Conservation (phyloP, 2,888 invertebrate genomes). For the Euclidia mi region DNA sequence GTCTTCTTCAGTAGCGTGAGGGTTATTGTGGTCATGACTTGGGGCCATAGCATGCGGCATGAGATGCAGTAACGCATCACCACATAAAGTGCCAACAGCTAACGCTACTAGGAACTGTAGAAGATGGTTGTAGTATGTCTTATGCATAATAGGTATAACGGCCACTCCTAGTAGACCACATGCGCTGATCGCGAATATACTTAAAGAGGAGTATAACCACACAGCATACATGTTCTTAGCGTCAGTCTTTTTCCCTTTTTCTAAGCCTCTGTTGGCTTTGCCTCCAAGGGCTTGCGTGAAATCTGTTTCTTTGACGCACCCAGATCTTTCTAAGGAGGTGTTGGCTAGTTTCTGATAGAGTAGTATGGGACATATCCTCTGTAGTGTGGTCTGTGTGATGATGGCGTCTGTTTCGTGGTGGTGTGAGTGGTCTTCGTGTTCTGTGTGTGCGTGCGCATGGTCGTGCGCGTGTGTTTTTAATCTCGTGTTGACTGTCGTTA, state of each 20-base stretch:
- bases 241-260: constrained; percentile 34
- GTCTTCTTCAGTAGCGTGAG: constrained; percentile 58
- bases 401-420: constrained; percentile 63
- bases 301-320: constrained; percentile 86
- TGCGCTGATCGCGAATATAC: constrained; percentile 95
- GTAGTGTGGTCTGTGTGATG: constrained; percentile 76
- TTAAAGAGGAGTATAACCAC: constrained; percentile 95
- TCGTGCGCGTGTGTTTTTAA: constrained; percentile 65
- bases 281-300: constrained; percentile 31
- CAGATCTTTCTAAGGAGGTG: constrained; percentile 86
- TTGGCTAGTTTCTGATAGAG: constrained; percentile 91
- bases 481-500: constrained; percentile 80
- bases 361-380: constrained; percentile 92
- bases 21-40: constrained; percentile 64
- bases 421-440: constrained; percentile 56
- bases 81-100: constrained; percentile 97
- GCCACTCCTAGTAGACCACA: constrained; percentile 96
- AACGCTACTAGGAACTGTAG: constrained; percentile 97
- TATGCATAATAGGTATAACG: constrained; percentile 97
- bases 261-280: no score
- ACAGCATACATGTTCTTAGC: constrained; percentile 89
- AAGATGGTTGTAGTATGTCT: constrained; percentile 96
- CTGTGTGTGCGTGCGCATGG: constrained; percentile 63
- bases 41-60: constrained; percentile 95
- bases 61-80: constrained; percentile 97